Evolutionary conservation across 2,888 invertebrate genomes (phyloP), one percentile per base, ranked within the genome.

Genomic region (Brachypalpus laphriformis): DNA sequence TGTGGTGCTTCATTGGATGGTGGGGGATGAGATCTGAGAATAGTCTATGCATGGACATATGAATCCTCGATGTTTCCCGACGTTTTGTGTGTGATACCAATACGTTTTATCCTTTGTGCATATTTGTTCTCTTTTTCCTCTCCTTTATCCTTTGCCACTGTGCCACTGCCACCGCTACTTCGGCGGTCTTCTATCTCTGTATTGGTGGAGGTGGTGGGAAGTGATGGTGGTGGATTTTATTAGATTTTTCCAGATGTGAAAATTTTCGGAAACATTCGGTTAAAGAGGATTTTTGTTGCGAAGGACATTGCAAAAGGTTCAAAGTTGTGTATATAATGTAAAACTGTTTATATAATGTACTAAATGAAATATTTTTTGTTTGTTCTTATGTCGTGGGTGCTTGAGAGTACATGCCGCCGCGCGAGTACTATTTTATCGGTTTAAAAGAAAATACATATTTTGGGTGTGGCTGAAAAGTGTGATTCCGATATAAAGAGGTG

Each of bases 231-330:
- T 75, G 63, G 75, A 85, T 85, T 85, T 85, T 85, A 85, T 85
- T 85, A 85, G 85, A 85, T 85, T 85, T 81, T 85, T 85, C 75
- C 81, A 76, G 81, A 76, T 81, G 71, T 81, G 80, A 76, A 85
- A 66, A 85, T 85, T 85, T 85, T 85, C 66, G 61, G 76, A 76
- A 85, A 85, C 85, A 85, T 85, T 85, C 81, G 71, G 85, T 85
- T 81, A 81, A 85, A 85, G 85, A 71, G 81, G 65, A 81, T 71
- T 75, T 85, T 81, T 76, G 85, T 85, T 85, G 85, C 81, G 85
- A 81, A 85, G 85, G 85, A 81, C 85, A 85, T 80, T 83, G 85
- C 85, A 76, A 85, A 81, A 81, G 85, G 85, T 75, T 85, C 42
- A 57, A 74, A 59, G 57, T 61, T 71, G n/a, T 54, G 11, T 11